Evolutionary conservation across 2,797 vertebrate genomes (phyloP), one percentile per base, ranked within the genome.

Genomic region (Epinephelus awoara): DNA sequence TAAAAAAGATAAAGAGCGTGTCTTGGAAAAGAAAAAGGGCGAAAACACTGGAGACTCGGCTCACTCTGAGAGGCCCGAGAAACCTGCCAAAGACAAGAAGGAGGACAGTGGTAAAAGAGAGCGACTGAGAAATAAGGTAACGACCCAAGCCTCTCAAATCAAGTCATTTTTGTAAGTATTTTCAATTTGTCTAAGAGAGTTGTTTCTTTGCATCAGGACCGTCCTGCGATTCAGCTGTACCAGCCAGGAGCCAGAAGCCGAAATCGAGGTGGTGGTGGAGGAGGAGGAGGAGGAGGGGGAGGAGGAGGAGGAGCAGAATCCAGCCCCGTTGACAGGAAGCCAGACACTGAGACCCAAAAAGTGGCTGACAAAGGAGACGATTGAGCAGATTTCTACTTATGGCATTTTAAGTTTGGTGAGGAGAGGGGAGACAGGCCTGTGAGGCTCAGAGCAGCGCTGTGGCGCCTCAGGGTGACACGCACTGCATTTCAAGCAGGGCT

Each of bases 141-240:
- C 0, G 0, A 27, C 5, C 42, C 7, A 0, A 34, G 2, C 19
- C 14, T 29, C 3, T 77, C 0, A 57, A 50, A 47, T 34, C 5
- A 6, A 5, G 2, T 8, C 1, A 2, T 62, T n/a, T 49, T 38
- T 2, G 0, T 19, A 13, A 15, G 2, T 13, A 2, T 10, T 51
- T 18, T 55, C 34, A 18, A 17, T 68, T 3, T 65, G 8, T 66
- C 9, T 86, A 61, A 81, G 6, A 12, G 5, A 12, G 5, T 25
- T 75, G 14, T 81, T 42, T 84, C 5, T 69, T 57, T 87, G 17
- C 1, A 89, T 85, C 90, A 99, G 98, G 98, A 99, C 93, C 98
- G 98, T 4, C 98, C 98, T 27, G 97, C 98, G 52, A 99, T 99
- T 94, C 98, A 98, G 93, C 95, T 99, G 71, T 99, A 99, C 91